Evolutionary conservation across 2,113 vertebrate species (phyloP).

Genomic region (Cephalopterus ornatus): DNA sequence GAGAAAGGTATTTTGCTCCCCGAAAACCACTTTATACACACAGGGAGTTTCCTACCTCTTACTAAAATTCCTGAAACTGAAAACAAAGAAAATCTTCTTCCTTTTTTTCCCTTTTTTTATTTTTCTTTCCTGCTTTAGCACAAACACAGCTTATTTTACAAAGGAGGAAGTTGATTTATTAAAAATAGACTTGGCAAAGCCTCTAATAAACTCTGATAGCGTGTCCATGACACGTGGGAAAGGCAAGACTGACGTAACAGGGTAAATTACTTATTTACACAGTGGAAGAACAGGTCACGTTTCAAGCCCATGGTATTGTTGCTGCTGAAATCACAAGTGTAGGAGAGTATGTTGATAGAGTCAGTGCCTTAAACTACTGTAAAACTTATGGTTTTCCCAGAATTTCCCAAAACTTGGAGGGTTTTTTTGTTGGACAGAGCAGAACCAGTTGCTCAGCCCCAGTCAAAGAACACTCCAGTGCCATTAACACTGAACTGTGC

Average conservation of each 20-base stretch:
- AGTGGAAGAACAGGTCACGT: background rate
- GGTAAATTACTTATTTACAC: background rate
- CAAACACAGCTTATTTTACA: background rate
- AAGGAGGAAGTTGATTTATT: background rate
- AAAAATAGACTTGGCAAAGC: background rate
- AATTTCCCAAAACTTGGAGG: background rate
- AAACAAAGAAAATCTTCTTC: background rate
- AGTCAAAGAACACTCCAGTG: background rate
- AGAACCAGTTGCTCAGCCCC: background rate
- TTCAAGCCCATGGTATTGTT: background rate
- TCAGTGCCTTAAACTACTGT: background rate
- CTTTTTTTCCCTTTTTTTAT: background rate
- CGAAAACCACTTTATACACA: background rate
- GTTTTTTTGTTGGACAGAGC: background rate
- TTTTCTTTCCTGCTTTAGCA: background rate
- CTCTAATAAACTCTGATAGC: background rate
- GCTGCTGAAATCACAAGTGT: background rate
- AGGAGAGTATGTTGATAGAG: rapidly evolving
- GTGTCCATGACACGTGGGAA: background rate
- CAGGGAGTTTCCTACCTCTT: background rate
- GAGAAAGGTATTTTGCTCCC: background rate
- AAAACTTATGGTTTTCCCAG: rapidly evolving
- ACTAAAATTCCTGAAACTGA: background rate
- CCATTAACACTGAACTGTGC: background rate
- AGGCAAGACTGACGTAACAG: background rate